A percentile compares a stretch with the other conserved stretches of the same genome.
Evolutionary conservation across 2,113 vertebrate genomes (phyloP).

Genomic region (Alosa alosa): DNA sequence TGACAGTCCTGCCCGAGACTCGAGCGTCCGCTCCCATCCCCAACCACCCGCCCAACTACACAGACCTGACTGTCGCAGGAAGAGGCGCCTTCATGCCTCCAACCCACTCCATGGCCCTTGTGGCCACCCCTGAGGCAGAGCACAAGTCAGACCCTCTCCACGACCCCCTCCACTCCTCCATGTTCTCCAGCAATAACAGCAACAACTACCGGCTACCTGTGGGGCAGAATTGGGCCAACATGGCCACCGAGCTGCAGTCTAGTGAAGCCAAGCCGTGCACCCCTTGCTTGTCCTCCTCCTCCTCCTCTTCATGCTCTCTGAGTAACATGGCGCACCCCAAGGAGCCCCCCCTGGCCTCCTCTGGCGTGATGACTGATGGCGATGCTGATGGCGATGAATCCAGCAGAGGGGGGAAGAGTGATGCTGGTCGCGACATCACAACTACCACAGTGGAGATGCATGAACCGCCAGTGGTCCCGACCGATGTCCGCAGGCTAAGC

Average conservation of each 20-base stretch:
- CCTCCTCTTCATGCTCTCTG: constrained; percentile 57
- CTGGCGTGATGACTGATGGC: constrained; percentile 50
- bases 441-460: constrained; percentile 80
- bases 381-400: constrained; percentile 39
- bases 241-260: constrained; percentile 65
- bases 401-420: constrained; percentile 50
- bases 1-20: constrained; percentile 57
- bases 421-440: constrained; percentile 45
- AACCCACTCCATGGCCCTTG: constrained; percentile 47
- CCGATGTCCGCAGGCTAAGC: constrained; percentile 71
- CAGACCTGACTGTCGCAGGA: constrained; percentile 54
- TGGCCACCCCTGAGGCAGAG: constrained; percentile 47
- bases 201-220: constrained; percentile 50
- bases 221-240: constrained; percentile 80
- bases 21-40: constrained; percentile 48
- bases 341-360: constrained; percentile 55
- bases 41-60: constrained; percentile 66
- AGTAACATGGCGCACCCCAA: constrained; percentile 55
- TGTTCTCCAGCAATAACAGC: constrained; percentile 53
- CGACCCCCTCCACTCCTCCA: constrained; percentile 42
- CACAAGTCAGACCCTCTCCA: constrained; percentile 52
- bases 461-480: constrained; percentile 61
- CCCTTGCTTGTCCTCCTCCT: constrained; percentile 39
- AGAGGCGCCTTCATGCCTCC: constrained; percentile 45
- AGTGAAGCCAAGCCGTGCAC: constrained; percentile 56